Conservation (phyloP, 2,113 vertebrate genomes). For the Bubo bubo region DNA sequence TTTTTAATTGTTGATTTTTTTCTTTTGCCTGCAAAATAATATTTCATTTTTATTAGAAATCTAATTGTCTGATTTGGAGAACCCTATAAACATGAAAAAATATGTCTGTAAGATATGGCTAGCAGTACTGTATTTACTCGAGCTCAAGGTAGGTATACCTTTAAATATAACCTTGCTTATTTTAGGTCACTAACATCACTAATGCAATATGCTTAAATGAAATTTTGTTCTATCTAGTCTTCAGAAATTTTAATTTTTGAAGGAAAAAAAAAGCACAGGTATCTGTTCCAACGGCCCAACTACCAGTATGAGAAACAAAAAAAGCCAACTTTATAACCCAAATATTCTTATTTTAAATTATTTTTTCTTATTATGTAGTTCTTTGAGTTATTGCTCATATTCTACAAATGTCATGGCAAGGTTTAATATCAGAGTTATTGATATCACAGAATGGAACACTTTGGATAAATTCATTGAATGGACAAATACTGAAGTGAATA, state of each 20-base stretch:
- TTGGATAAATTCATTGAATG: background rate
- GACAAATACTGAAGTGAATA: background rate
- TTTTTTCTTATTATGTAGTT: background rate
- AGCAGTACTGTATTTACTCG: background rate
- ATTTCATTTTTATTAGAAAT: background rate
- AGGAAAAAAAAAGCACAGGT: background rate
- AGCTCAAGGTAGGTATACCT: background rate
- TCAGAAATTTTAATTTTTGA: background rate
- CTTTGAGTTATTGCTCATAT: background rate
- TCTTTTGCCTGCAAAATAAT: background rate
- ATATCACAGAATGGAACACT: background rate
- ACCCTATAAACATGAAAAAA: background rate
- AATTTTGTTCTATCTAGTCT: background rate
- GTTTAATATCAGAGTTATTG: background rate
- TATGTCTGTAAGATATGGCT: background rate
- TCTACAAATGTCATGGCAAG: background rate
- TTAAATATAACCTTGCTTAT: background rate
- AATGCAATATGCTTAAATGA: background rate
- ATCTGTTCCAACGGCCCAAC: background rate
- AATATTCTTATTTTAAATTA: background rate
- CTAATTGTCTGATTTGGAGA: background rate
- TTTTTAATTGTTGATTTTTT: background rate
- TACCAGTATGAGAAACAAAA: background rate
- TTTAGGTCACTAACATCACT: background rate
- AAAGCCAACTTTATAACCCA: accelerated